Evolutionary conservation across 2,888 invertebrate genomes (phyloP).

Genomic region (Drosophila acutilabella): DNA sequence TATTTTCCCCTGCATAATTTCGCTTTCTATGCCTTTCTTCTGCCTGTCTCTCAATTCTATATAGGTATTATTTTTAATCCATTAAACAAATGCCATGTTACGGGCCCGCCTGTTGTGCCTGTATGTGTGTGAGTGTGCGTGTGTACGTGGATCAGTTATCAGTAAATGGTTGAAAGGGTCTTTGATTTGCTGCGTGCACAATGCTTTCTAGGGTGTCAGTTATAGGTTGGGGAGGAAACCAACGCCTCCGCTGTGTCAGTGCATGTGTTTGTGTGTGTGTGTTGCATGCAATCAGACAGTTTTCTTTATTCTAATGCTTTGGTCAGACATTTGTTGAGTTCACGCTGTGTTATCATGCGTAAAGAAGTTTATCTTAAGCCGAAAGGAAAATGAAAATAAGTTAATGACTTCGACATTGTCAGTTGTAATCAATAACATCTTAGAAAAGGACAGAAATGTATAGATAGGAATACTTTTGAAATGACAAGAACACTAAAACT

Average conservation of each 20-base stretch:
- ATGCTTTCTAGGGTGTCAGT: conserved; percentile 43
- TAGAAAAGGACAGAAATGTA: neutral
- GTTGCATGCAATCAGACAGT: conserved; percentile 53
- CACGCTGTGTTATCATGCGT: conserved; percentile 74
- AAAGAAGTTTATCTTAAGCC: conserved; percentile 55
- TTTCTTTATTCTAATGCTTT: conserved; percentile 20
- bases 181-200: conserved; percentile 64
- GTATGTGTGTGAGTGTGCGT: conserved; percentile 28
- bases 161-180: conserved; percentile 72
- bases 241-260: conserved; percentile 63
- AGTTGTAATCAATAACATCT: conserved; percentile 81
- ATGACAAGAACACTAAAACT: conserved; percentile 32
- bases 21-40: neutral
- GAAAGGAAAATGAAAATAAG: conserved; percentile 63
- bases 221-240: conserved; percentile 38
- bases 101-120: conserved; percentile 51
- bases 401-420: conserved; percentile 69
- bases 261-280: conserved; percentile 3
- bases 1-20: conserved; percentile 9
- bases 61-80: conserved; percentile 77
- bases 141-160: conserved; percentile 61
- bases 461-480: neutral
- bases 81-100: conserved; percentile 78
- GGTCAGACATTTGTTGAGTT: conserved; percentile 46
- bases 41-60: conserved; percentile 23